phyloP scores from a whole-genome alignment of 1,140 invertebrate genomes.

The Musca domestica region DNA sequence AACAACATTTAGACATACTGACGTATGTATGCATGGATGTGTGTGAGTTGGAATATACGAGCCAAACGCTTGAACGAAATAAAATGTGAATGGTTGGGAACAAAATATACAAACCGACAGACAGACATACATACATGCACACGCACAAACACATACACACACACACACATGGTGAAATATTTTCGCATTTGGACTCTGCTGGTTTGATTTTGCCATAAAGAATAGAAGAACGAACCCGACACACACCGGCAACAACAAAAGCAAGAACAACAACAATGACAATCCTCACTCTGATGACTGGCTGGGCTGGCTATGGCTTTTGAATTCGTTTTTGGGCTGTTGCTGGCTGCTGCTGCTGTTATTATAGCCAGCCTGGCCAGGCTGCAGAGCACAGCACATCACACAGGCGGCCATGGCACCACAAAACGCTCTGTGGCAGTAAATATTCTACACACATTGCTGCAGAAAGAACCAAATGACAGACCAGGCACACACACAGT shows the following conservation, averaged over 20 bases:
- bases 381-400: too few species aligned
- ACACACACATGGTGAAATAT: too few species aligned
- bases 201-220: too few species aligned
- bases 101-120: not conserved
- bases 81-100: too few species aligned
- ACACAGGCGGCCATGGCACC: too few species aligned
- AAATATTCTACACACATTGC: too few species aligned
- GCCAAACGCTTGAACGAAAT: too few species aligned
- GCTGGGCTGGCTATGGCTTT: slow-evolving; percentile 11
- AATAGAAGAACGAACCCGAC: not conserved
- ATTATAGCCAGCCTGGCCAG: slow-evolving; percentile 6
- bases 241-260: slow-evolving; percentile 20
- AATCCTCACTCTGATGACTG: slow-evolving; percentile 11
- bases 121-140: not conserved
- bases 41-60: too few species aligned
- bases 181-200: too few species aligned
- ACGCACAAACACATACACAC: not conserved
- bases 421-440: too few species aligned
- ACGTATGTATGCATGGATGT: not conserved
- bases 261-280: slow-evolving; percentile 11
- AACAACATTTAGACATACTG: not conserved
- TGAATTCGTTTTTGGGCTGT: slow-evolving; percentile 18
- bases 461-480: too few species aligned
- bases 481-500: too few species aligned
- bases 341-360: not conserved